Percentiles rank a stretch among this genome's conserved stretches.
phyloP scores from a whole-genome alignment of 2,113 vertebrate species.

The Columba janthina region DNA sequence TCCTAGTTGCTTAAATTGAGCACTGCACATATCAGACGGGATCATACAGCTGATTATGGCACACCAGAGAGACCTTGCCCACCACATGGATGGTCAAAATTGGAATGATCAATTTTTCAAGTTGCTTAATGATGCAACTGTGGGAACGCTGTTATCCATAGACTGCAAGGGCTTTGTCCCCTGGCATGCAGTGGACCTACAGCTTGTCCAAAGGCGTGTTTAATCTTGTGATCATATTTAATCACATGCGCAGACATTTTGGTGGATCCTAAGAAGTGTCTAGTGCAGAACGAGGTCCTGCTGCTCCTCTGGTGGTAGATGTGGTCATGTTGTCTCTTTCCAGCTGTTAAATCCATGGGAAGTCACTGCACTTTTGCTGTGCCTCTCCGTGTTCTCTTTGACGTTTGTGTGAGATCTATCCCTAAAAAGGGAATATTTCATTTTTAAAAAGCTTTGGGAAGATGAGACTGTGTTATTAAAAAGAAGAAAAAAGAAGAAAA shows the following conservation, averaged over 20 bases:
- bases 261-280: neutral
- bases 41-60: neutral
- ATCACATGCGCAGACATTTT: neutral
- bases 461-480: neutral
- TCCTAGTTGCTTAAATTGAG: neutral
- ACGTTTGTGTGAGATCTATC: neutral
- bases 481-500: no score
- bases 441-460: neutral
- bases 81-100: neutral
- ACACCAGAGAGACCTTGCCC: neutral
- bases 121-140: neutral
- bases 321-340: neutral
- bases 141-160: neutral
- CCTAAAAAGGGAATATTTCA: neutral
- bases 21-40: fast-evolving
- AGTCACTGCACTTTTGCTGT: neutral
- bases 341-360: neutral
- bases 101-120: neutral
- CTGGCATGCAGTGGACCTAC: neutral
- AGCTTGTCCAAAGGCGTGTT: neutral
- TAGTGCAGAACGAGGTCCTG: neutral
- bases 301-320: neutral
- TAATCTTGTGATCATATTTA: neutral
- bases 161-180: neutral
- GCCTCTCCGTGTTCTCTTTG: fast-evolving